Evolutionary conservation across 2,888 invertebrate species (phyloP).

Genomic region (Gisinianus flammeolus): DNA sequence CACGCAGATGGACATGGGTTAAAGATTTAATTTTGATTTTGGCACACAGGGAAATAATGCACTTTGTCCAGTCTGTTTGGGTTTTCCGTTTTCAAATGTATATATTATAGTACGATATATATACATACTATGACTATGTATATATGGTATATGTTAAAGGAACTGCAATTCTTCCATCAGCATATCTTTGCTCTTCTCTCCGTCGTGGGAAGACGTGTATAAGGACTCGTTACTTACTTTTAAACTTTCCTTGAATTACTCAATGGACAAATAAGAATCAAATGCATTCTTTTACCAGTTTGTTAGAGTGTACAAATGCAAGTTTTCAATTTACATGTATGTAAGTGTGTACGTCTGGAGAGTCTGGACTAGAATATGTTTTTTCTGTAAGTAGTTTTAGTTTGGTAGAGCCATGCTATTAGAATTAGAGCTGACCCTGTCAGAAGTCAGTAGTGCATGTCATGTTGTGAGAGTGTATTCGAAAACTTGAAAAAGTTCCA

Average conservation of each 20-base stretch:
- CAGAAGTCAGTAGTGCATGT: slow-evolving; percentile 26
- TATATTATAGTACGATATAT: neutral
- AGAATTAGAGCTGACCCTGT: slow-evolving; percentile 17
- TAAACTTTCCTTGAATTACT: too few species aligned
- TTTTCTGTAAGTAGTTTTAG: neutral
- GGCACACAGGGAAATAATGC: too few species aligned
- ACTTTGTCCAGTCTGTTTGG: neutral
- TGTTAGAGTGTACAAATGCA: neutral
- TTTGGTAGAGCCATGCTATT: neutral
- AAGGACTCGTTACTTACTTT: neutral
- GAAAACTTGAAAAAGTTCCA: neutral
- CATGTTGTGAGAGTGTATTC: slow-evolving; percentile 11
- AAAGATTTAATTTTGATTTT: neutral
- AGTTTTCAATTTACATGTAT: neutral
- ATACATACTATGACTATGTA: too few species aligned
- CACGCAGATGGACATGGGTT: neutral
- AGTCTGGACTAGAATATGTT: neutral
- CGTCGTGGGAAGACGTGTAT: neutral
- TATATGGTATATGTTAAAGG: too few species aligned
- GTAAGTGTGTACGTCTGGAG: neutral
- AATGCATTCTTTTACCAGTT: too few species aligned
- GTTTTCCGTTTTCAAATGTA: neutral
- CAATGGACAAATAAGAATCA: too few species aligned
- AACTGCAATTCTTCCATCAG: neutral
- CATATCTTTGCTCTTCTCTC: neutral